phyloP scores from a whole-genome alignment of 2,113 vertebrate species.

The Sclerurus mexicanus region DNA sequence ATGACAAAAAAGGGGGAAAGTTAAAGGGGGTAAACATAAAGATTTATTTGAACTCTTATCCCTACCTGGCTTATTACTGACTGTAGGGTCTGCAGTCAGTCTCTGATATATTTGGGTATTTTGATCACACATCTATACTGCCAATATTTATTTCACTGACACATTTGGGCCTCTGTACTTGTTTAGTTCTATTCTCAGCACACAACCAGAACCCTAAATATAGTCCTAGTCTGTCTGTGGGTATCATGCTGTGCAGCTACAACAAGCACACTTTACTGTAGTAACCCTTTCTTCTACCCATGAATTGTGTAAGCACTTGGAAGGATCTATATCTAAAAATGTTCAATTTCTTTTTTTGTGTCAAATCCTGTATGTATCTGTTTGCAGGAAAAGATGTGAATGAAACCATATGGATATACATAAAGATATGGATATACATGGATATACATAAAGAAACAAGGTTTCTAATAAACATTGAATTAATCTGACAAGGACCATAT shows the following conservation, averaged over 20 bases:
- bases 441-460: not conserved
- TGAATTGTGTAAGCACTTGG: not conserved
- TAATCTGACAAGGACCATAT: not conserved
- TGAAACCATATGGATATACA: not conserved
- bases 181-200: slow-evolving; percentile 41
- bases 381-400: not conserved
- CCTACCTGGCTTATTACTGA: not conserved
- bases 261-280: not conserved
- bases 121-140: slow-evolving; percentile 46
- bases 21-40: not conserved
- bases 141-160: slow-evolving; percentile 56
- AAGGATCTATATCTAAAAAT: not conserved
- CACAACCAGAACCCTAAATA: slow-evolving; percentile 51
- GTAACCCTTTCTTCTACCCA: slow-evolving; percentile 36
- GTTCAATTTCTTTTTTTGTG: not conserved
- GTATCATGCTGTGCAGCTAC: slow-evolving; percentile 43
- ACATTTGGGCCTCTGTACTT: slow-evolving; percentile 4
- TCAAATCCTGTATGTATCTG: not conserved
- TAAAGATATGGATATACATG: not conserved
- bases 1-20: not conserved
- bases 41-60: not conserved
- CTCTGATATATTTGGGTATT: slow-evolving; percentile 46
- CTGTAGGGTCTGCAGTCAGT: slow-evolving; percentile 29
- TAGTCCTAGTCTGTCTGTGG: slow-evolving; percentile 51
- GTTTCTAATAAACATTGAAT: not conserved